These are phyloP conservation scores for Anneissia japonica DNA, from an alignment of 35 echinoderm and acorn worm species.

Conservation along the genomic window DNA sequence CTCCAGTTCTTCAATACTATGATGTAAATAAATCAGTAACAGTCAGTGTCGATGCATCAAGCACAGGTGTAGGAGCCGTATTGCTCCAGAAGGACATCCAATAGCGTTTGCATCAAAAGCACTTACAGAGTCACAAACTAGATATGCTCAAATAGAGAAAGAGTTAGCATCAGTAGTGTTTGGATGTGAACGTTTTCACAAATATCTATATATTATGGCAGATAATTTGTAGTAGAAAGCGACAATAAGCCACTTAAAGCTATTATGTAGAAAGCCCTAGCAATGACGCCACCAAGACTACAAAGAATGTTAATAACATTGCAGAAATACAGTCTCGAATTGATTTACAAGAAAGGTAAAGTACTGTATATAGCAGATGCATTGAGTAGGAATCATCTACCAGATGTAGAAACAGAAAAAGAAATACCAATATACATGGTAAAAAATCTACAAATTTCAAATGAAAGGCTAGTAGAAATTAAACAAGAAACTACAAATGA, in stretches of 20 bases:
- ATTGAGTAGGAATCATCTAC: background rate
- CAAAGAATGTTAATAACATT: slow-evolving; percentile 58
- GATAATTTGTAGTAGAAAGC: background rate
- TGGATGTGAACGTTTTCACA: slow-evolving; percentile 59
- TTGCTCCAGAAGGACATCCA: background rate
- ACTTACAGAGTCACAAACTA: slow-evolving; percentile 29
- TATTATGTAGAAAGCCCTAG: slow-evolving; percentile 36
- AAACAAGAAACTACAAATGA: slow-evolving; percentile 24
- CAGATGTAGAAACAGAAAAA: background rate
- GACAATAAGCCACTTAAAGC: slow-evolving; percentile 50
- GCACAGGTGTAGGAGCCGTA: slow-evolving; percentile 20
- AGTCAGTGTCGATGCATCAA: slow-evolving; percentile 39
- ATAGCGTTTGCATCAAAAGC: slow-evolving; percentile 57
- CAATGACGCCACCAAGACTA: slow-evolving; percentile 28
- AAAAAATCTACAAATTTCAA: background rate
- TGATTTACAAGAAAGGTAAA: slow-evolving; percentile 3
- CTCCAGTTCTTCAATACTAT: slow-evolving; percentile 23
- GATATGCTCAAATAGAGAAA: slow-evolving; percentile 67
- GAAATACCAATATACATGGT: background rate
- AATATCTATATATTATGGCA: slow-evolving; percentile 60
- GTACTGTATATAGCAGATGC: slow-evolving; percentile 33
- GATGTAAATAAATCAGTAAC: slow-evolving; percentile 15
- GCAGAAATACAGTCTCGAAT: slow-evolving; percentile 22
- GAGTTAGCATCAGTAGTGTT: slow-evolving; percentile 47
- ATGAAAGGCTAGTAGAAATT: slow-evolving; percentile 7